Evolutionary conservation across 2,888 invertebrate genomes (phyloP).

Genomic region (Galerucella pusilla): DNA sequence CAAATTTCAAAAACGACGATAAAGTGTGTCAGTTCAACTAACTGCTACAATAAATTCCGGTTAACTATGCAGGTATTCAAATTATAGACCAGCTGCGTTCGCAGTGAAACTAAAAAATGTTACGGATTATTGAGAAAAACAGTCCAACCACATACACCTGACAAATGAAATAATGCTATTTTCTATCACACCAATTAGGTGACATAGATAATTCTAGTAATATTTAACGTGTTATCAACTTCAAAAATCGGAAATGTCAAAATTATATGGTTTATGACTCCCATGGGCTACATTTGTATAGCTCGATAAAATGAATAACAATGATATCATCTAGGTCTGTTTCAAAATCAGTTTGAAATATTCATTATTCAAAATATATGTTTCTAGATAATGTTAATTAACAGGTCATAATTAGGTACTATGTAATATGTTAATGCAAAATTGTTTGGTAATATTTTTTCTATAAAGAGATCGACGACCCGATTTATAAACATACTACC

Average conservation of each 20-base stretch:
- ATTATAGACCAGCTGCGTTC: neutral
- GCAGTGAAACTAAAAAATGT: neutral
- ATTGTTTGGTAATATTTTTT: constrained; percentile 23
- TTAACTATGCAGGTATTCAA: neutral
- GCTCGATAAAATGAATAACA: constrained; percentile 16
- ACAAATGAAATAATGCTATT: constrained; percentile 11
- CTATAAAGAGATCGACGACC: neutral
- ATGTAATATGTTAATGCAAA: constrained; percentile 21
- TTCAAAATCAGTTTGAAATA: constrained; percentile 24
- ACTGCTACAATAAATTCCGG: neutral
- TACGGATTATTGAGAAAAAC: neutral
- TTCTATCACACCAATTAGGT: constrained; percentile 12
- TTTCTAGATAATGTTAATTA: constrained; percentile 11
- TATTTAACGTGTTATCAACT: constrained; percentile 2
- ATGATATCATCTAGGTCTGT: constrained; percentile 21
- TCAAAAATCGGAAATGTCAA: constrained; percentile 2
- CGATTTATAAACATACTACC: neutral
- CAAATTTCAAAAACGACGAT: neutral
- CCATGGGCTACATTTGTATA: constrained; percentile 17
- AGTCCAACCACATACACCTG: neutral
- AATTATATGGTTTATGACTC: constrained; percentile 15
- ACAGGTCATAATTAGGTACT: constrained; percentile 14
- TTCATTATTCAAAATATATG: constrained; percentile 20
- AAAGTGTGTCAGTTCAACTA: neutral
- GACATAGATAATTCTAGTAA: neutral